phyloP scores from a whole-genome alignment of 1,140 invertebrate genomes.

The Monochamus saltuarius region DNA sequence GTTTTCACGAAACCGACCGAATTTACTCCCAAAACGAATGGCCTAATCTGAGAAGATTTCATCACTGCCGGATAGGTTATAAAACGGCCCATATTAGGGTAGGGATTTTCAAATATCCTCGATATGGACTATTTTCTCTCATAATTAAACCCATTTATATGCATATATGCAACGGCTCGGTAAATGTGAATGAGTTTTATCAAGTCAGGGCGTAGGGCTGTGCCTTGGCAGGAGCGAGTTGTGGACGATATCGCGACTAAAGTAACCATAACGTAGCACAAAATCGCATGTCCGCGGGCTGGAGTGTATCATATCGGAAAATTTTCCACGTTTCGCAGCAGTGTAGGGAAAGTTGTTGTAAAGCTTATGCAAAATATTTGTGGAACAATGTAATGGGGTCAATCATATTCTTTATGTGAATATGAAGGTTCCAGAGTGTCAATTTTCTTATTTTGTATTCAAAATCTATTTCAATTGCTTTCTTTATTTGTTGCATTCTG shows the following conservation, averaged over 20 bases:
- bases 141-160: constrained; percentile 27
- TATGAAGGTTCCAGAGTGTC: too few relatives aligned
- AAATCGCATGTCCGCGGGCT: constrained; percentile 17
- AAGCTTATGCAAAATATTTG: too few relatives aligned
- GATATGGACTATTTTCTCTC: constrained; percentile 19
- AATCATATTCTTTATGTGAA: too few relatives aligned
- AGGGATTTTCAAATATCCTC: constrained; percentile 18
- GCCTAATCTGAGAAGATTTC: too few relatives aligned
- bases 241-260: constrained; percentile 4
- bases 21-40: too few relatives aligned
- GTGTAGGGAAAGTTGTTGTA: too few relatives aligned
- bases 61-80: too few relatives aligned
- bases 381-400: too few relatives aligned
- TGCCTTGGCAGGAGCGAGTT: neutral
- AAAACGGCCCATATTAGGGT: neutral
- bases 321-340: constrained; percentile 1
- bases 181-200: constrained; percentile 24
- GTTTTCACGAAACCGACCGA: too few relatives aligned
- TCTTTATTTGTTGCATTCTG: too few relatives aligned
- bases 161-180: constrained; percentile 22
- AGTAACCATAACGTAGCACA: constrained; percentile 23
- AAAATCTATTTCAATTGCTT: too few relatives aligned
- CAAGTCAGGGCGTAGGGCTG: constrained; percentile 13
- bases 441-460: too few relatives aligned
- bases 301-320: constrained; percentile 14